Evolutionary conservation across 2,888 invertebrate species (phyloP), one percentile per base, ranked within the genome.

Genomic region (Diplazon laetatorius): DNA sequence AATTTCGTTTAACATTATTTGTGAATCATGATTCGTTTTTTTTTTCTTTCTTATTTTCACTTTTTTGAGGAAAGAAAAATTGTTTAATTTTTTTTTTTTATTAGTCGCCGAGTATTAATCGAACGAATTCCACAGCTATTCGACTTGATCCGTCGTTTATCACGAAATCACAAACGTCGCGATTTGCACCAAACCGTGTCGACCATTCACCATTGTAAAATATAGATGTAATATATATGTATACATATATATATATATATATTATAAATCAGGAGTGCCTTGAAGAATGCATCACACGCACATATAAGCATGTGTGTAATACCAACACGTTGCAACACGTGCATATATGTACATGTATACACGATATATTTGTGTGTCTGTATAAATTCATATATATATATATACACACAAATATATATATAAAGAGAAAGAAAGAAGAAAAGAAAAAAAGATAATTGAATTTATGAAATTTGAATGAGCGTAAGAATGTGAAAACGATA

Each of bases 181-280:
- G 55, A 55, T 74, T n/a, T 78, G 78, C 78, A 74, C 78, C 70
- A 62, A 78, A 60, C 74, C 66, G 75, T n/a, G n/a, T n/a, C n/a
- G 44, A 80, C 73, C 80, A n/a, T n/a, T 78, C 78, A 79, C 78
- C 78, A 73, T 78, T 81, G 82, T 82, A 82, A 78, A 80, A 83
- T 80, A 83, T 78, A 78, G 79, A 81, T 79, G 81, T 78, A 80
- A 80, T 69, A 73, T n/a, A n/a, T n/a, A n/a, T n/a, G n/a, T n/a
- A n/a, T n/a, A n/a, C n/a, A n/a, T n/a, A n/a, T n/a, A n/a, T n/a
- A 83, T 80, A 83, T 78, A 78, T 77, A 81, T 79, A 80, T 78
- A 80, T 80, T 69, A 73, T 82, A 82, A 88, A 90, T 89, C 89
- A 88, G 90, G 91, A 91, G 91, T 91, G 91, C 91, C 91, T 91